Percentiles rank a stretch among this genome's conserved stretches.
Conservation (phyloP, 2,797 vertebrate genomes). For the Florisuga fusca region DNA sequence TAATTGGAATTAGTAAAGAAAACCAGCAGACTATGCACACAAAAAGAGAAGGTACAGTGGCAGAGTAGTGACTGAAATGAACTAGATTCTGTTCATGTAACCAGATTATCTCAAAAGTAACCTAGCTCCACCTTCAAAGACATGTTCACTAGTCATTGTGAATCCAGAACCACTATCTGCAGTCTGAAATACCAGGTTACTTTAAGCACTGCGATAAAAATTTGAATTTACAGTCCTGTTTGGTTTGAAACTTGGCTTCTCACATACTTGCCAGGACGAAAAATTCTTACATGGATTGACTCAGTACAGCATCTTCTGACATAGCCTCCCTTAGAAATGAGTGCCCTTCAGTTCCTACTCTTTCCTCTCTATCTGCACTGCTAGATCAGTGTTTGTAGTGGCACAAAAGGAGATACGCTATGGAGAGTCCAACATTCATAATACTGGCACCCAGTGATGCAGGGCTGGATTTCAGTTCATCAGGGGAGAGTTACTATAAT, state of each 20-base stretch:
- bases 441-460: not conserved
- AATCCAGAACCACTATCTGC: not conserved
- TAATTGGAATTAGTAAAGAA: not conserved
- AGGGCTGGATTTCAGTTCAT: slow-evolving; percentile 39
- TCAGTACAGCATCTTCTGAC: not conserved
- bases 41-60: not conserved
- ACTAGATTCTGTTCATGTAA: not conserved
- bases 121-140: not conserved
- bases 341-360: not conserved
- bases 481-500: slow-evolving; percentile 35
- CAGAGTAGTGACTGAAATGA: not conserved
- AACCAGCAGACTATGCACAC: not conserved
- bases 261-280: not conserved
- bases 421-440: not conserved
- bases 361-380: not conserved
- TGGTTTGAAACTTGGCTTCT: not conserved
- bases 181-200: not conserved
- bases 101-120: not conserved
- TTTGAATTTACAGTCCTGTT: not conserved
- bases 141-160: not conserved
- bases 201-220: not conserved
- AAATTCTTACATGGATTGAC: not conserved
- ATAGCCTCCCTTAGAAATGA: not conserved
- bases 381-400: not conserved
- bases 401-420: not conserved